These are phyloP conservation scores for Falco berigora DNA, from an alignment of 2,797 vertebrate species.

Conservation along the genomic window DNA sequence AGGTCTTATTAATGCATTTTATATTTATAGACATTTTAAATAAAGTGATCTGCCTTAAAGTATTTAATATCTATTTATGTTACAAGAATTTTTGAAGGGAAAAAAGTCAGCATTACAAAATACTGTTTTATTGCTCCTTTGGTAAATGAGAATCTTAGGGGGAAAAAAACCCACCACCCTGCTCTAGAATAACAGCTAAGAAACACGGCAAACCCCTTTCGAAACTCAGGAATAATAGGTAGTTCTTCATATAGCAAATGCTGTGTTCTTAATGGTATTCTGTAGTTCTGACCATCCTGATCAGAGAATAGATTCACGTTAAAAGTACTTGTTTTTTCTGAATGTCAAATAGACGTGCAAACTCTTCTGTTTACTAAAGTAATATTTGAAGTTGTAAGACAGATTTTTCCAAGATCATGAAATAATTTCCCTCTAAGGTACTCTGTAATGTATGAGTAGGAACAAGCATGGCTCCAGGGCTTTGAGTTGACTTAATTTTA, in stretches of 20 bases:
- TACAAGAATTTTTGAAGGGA: conserved; percentile 41
- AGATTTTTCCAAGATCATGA: neutral
- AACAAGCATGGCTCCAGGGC: neutral
- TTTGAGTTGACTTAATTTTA: neutral
- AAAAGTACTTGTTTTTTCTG: neutral
- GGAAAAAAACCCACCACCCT: neutral
- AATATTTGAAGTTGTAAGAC: neutral
- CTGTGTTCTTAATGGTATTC: neutral
- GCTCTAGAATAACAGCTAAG: neutral
- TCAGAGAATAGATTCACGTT: neutral
- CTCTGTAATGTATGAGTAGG: neutral
- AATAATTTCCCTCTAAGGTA: neutral
- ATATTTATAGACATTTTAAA: conserved; percentile 65
- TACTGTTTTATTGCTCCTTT: neutral
- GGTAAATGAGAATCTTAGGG: conserved; percentile 17
- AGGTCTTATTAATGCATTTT: conserved; percentile 64
- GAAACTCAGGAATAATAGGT: neutral
- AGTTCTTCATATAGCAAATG: neutral
- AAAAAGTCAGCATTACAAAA: conserved; percentile 44
- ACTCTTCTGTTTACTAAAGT: neutral
- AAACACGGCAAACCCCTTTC: neutral
- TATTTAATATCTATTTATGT: conserved; percentile 58
- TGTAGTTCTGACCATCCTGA: neutral
- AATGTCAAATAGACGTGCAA: neutral
- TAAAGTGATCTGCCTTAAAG: conserved; percentile 59